phyloP scores from a whole-genome alignment of 2,888 invertebrate species.

The Acrocyrtus sp. region DNA sequence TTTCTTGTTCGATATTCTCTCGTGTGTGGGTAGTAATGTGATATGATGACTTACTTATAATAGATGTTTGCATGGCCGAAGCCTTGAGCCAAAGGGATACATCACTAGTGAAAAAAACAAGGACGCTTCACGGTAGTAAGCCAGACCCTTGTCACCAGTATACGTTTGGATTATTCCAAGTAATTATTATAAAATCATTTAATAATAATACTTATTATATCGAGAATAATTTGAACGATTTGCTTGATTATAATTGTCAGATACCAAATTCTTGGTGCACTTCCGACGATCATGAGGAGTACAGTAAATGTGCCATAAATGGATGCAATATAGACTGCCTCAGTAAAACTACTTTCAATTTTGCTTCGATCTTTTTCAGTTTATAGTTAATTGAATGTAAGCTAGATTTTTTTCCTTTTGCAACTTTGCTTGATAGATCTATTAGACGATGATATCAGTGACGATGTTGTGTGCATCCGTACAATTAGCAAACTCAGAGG shows the following conservation, averaged over 20 bases:
- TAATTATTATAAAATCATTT: neutral
- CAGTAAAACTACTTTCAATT: neutral
- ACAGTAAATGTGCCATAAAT: conserved; percentile 11
- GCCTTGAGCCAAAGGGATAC: conserved; percentile 5
- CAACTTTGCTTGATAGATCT: conserved; percentile 9
- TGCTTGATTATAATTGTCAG: neutral
- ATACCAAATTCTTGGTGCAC: conserved; percentile 30
- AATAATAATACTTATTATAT: neutral
- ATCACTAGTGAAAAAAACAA: neutral
- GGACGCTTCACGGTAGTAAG: neutral
- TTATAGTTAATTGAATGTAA: neutral
- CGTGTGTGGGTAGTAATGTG: too few relatives aligned
- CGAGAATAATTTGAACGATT: neutral
- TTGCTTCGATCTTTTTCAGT: neutral
- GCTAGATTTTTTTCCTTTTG: neutral
- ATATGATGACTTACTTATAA: neutral
- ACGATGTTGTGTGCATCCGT: conserved; percentile 30
- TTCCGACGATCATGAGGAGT: neutral
- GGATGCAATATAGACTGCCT: conserved; percentile 25
- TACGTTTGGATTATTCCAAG: conserved; percentile 26
- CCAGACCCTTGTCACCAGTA: neutral
- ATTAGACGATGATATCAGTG: conserved; percentile 31
- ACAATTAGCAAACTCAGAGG: neutral
- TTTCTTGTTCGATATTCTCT: neutral
- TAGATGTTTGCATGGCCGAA: conserved; percentile 22